phyloP scores from a whole-genome alignment of 2,888 invertebrate species.

The Tachina grossa region DNA sequence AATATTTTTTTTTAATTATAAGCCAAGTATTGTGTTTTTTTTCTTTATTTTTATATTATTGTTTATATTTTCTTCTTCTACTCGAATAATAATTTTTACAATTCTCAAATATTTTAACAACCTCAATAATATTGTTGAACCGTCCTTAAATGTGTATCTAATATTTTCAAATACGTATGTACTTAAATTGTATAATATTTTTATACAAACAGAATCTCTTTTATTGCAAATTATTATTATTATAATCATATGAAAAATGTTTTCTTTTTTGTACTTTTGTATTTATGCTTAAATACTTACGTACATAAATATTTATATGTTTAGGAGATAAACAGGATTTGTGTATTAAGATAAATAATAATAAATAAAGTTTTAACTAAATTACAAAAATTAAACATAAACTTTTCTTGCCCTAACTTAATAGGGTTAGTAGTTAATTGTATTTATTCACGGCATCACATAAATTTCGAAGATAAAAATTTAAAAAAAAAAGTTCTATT shows the following conservation, averaged over 20 bases:
- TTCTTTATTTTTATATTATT: conserved; percentile 13
- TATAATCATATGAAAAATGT: conserved; percentile 40
- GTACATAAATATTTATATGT: conserved; percentile 2
- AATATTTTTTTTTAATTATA: conserved; percentile 54
- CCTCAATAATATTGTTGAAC: conserved; percentile 58
- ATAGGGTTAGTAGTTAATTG: not conserved
- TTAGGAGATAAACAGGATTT: conserved; percentile 34
- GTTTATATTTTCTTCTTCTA: conserved; percentile 10
- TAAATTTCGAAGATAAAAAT: too few relatives aligned
- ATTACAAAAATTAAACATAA: conserved; percentile 6
- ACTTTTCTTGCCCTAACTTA: too few relatives aligned
- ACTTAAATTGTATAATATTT: conserved; percentile 48
- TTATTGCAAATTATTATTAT: conserved; percentile 29
- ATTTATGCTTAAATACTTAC: conserved; percentile 16
- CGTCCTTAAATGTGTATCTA: conserved; percentile 45
- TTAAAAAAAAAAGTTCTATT: too few relatives aligned
- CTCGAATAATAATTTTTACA: conserved; percentile 60
- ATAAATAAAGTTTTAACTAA: conserved; percentile 60
- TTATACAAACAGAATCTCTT: conserved; percentile 26
- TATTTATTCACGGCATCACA: too few relatives aligned
- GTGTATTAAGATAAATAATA: conserved; percentile 63
- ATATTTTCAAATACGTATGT: conserved; percentile 21
- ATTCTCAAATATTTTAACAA: conserved; percentile 53
- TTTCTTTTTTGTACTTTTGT: conserved; percentile 48
- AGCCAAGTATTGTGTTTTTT: conserved; percentile 70